These are phyloP conservation scores for Poecilia wingei DNA, from an alignment of 2,797 vertebrate species.

Conservation along the genomic window DNA sequence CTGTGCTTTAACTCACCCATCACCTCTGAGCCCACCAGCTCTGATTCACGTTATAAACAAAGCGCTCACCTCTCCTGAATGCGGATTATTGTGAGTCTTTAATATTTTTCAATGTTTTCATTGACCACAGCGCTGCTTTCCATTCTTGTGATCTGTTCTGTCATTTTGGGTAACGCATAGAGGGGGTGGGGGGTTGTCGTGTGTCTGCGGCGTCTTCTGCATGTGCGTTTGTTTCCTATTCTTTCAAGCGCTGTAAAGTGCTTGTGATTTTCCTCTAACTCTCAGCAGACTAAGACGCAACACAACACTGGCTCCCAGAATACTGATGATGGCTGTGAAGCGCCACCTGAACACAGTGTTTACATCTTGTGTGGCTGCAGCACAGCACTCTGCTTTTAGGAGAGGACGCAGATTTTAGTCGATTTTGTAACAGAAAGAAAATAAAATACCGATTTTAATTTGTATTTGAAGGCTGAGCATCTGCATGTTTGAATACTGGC, in stretches of 20 bases:
- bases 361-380: constrained; percentile 32
- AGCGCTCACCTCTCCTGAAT: background rate
- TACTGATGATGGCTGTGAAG: constrained; percentile 11
- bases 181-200: constrained; percentile 8
- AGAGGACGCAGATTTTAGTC: background rate
- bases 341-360: constrained; percentile 27
- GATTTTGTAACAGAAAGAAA: background rate
- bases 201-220: constrained; percentile 38
- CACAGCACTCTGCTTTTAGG: background rate
- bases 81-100: background rate
- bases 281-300: constrained; percentile 34
- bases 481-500: background rate
- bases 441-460: background rate
- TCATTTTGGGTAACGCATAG: background rate
- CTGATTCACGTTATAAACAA: background rate
- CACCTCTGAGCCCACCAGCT: background rate
- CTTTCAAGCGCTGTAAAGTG: constrained; percentile 3
- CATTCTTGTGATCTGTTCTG: background rate
- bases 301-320: constrained; percentile 45
- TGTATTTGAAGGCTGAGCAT: background rate
- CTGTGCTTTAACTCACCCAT: background rate
- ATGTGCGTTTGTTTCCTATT: constrained; percentile 3
- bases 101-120: background rate
- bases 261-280: constrained; percentile 19
- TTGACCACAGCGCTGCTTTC: background rate